Percentiles rank a stretch among this genome's conserved stretches.
phyloP scores from a whole-genome alignment of 2,888 invertebrate species.

The Thumatha senex region DNA sequence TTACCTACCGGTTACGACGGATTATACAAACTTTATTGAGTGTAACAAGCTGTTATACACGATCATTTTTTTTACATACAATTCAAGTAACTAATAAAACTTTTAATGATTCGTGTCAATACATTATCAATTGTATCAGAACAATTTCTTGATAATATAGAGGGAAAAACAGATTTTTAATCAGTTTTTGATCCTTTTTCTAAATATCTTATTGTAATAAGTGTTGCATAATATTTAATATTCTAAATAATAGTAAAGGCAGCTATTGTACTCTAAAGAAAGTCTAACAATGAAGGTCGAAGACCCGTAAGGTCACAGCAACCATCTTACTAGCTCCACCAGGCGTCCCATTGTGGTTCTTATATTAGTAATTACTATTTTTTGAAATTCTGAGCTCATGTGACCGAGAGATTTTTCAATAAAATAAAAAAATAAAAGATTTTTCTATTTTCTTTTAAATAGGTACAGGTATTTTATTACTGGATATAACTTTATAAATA shows the following conservation, averaged over 20 bases:
- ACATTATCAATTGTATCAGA: not conserved
- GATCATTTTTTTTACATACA: constrained; percentile 26
- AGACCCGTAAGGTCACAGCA: constrained; percentile 72
- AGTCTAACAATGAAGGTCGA: constrained; percentile 77
- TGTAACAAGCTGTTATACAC: constrained; percentile 42
- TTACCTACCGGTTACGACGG: constrained; percentile 45
- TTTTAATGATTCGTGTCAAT: constrained; percentile 1
- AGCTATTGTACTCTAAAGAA: constrained; percentile 70
- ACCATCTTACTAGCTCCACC: constrained; percentile 50
- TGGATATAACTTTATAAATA: not conserved
- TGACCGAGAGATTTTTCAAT: not conserved
- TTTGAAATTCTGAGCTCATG: constrained; percentile 19
- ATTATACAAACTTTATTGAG: constrained; percentile 48
- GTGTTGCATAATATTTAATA: not conserved
- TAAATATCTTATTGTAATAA: not conserved
- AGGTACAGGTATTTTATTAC: not conserved
- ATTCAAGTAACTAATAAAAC: constrained; percentile 2
- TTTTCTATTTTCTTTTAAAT: constrained; percentile 1
- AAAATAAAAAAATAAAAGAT: too few species aligned
- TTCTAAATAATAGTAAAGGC: constrained; percentile 16
- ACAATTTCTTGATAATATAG: not conserved
- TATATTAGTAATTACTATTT: constrained; percentile 33
- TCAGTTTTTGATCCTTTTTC: not conserved
- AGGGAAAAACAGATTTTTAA: too few species aligned
- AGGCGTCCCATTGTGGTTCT: constrained; percentile 39